phyloP scores from a whole-genome alignment of 2,797 vertebrate genomes.

The Acanthurus lineatus region DNA sequence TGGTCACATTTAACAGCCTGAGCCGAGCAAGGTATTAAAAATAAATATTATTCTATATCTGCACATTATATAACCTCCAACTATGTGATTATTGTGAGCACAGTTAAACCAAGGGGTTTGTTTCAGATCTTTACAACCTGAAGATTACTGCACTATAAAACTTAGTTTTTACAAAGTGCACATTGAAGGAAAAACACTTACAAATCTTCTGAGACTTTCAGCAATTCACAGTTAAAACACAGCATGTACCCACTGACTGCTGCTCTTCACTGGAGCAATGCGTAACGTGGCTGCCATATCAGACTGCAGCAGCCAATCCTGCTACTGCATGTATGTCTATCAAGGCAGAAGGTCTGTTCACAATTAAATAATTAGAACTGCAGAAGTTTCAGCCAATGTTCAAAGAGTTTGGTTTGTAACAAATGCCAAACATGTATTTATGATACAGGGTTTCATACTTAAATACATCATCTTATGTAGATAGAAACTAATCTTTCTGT shows the following conservation, averaged over 20 bases:
- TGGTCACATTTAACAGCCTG: constrained; percentile 7
- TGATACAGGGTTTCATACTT: no score
- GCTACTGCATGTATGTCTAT: not conserved
- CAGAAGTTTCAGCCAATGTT: no score
- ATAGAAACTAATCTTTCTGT: no score
- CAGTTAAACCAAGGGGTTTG: not conserved
- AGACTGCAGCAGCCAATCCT: not conserved
- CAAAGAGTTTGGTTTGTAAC: no score
- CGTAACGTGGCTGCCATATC: not conserved
- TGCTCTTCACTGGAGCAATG: not conserved
- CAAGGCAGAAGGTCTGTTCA: not conserved
- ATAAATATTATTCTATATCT: constrained; percentile 23
- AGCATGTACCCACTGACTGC: not conserved
- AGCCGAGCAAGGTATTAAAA: constrained; percentile 5
- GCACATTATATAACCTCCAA: not conserved
- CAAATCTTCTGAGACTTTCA: no score
- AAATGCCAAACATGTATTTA: no score
- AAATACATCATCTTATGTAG: no score
- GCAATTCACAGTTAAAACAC: no score
- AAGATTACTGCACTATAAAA: no score
- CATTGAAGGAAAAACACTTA: no score
- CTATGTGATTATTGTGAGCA: not conserved
- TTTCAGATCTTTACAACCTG: not conserved
- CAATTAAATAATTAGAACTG: not conserved
- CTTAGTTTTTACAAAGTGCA: no score